Evolutionary conservation across 2,797 vertebrate species (phyloP).

Genomic region (Potorous gilbertii): DNA sequence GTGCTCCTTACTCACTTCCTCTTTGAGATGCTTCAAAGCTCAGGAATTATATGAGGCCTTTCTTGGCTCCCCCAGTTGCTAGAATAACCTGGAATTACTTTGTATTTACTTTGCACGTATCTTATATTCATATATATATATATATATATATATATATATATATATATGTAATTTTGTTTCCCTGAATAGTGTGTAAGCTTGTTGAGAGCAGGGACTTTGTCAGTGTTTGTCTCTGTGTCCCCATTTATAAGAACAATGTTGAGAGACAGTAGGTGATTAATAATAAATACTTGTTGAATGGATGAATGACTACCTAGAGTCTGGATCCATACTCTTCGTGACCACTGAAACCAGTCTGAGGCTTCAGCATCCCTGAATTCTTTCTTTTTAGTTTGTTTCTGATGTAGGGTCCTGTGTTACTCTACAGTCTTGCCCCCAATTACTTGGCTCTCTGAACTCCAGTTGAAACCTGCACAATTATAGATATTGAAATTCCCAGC

Average conservation of each 20-base stretch:
- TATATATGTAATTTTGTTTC: neutral
- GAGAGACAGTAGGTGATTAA: neutral
- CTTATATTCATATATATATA: neutral
- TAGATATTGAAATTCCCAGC: neutral
- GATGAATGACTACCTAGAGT: neutral
- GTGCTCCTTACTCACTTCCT: no score
- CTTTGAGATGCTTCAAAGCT: no score
- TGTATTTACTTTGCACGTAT: neutral
- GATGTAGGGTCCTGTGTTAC: neutral
- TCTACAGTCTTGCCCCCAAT: neutral
- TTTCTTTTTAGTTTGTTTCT: no score
- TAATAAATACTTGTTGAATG: neutral
- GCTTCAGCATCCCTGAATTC: no score
- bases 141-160: neutral
- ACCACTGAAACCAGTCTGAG: no score
- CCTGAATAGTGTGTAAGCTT: neutral
- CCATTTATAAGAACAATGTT: neutral
- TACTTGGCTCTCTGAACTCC: no score
- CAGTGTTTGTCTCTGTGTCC: neutral
- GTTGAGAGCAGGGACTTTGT: neutral
- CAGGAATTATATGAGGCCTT: no score
- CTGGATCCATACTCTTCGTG: neutral
- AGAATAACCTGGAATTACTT: neutral
- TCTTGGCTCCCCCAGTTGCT: neutral
- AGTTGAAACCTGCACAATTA: neutral